Base-by-base conservation (phyloP, 1,140 invertebrate species). In the Drosophila santomea region DNA sequence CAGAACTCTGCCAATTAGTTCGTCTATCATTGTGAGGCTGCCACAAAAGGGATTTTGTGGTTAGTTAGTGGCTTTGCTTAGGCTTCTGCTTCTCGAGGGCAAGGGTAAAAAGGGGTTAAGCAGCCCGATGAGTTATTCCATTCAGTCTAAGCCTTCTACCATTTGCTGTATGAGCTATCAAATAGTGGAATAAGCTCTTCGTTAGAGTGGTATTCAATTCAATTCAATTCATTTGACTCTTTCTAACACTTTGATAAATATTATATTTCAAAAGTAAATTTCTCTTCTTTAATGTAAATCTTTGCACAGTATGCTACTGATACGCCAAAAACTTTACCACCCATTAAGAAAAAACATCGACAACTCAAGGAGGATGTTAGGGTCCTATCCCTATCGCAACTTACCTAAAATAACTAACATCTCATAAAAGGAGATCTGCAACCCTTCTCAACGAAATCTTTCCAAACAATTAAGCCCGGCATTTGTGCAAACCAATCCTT, bases 401-500 rank as follows among this genome's bases (percentile, higher is more conserved):
- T 44, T 25, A 36, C 38, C 64, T 64, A 23, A 44, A 66, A 66
- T 43, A 71, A 71, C 64, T 71, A 71, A 50, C 52, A 71, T 71
- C 64, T 58, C 38, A 58, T 41, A 57, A 69, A 38, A 43, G 36
- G 28, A 41, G 64, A 45, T 55, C 28, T 36, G 50, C 51, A 52
- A 61, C 58, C 58, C 59, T 56, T 51, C 44, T 11, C 35, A 11
- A 25, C 35, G 45, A 76, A 76, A 68, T 84, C 76, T 73, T 84
- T 84, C 76, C 80, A 73, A 84, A 80, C 80, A 84, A 84, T 84
- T 84, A 84, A 84, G 52, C 62, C 43, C 69, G 68, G 59, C 45
- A 44, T 64, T 71, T 47, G 67, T 59, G 60, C 60, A 71, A 72
- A 59, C 47, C 61, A 68, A 82, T 82, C 66, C 78, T 77, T 81